phyloP scores from a whole-genome alignment of 2,888 invertebrate genomes.

The Neuroscelio doddi region DNA sequence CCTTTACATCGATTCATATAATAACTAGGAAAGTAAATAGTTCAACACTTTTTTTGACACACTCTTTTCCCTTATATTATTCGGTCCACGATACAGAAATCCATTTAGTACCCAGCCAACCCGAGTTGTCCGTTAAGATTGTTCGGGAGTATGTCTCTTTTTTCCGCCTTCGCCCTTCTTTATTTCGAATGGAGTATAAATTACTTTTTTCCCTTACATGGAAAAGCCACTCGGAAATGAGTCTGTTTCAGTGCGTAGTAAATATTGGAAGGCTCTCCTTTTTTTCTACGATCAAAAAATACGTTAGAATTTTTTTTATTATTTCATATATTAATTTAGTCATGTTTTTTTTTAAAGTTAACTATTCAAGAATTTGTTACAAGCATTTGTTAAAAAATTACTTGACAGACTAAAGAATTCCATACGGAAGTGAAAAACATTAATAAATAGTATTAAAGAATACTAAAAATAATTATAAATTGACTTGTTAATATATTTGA shows the following conservation, averaged over 20 bases:
- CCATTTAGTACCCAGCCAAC: conserved; percentile 15
- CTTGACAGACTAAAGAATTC: no score
- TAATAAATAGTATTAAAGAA: no score
- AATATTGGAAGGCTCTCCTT: conserved; percentile 23
- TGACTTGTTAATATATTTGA: no score
- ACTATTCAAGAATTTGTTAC: no score
- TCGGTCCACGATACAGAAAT: conserved; percentile 14
- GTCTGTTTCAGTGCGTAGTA: conserved; percentile 30
- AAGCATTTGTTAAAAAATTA: no score
- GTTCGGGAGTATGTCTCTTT: conserved; percentile 32
- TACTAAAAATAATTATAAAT: no score
- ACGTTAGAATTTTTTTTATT: conserved; percentile 15
- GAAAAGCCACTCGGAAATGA: conserved; percentile 54
- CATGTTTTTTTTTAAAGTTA: no score
- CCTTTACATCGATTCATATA: no score
- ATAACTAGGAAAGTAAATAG: conserved; percentile 7
- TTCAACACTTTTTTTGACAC: conserved; percentile 10
- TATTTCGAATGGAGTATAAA: conserved; percentile 51
- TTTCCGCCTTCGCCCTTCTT: conserved; percentile 20
- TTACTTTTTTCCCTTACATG: conserved; percentile 51
- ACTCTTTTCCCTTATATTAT: conserved; percentile 4
- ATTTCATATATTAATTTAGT: conserved; percentile 6
- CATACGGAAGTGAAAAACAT: no score
- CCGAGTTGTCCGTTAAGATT: conserved; percentile 27
- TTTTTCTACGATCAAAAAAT: conserved; percentile 5